A percentile compares a stretch with the other conserved stretches of the same genome.
Evolutionary conservation across 2,113 vertebrate genomes (phyloP).

Genomic region (Amblyopsis rosae): DNA sequence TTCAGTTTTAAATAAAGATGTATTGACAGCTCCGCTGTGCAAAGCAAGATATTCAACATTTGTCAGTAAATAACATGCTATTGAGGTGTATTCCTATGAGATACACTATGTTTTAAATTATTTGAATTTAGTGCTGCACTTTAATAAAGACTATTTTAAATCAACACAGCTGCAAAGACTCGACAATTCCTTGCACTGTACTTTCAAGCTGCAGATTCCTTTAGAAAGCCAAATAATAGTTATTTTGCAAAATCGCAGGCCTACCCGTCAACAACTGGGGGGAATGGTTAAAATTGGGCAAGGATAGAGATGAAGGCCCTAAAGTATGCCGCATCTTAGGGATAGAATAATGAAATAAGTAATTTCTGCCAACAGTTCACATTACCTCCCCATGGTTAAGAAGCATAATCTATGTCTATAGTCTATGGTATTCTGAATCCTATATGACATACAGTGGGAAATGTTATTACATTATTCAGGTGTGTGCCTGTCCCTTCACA

Average conservation of each 20-base stretch:
- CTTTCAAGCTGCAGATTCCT: conserved; percentile 77
- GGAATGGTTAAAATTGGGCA: conserved; percentile 68
- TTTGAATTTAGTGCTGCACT: conserved; percentile 20
- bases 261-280: conserved; percentile 67
- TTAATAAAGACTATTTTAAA: conserved; percentile 51
- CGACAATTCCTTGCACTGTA: conserved; percentile 70
- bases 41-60: conserved; percentile 56
- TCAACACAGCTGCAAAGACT: conserved; percentile 57
- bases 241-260: conserved; percentile 76
- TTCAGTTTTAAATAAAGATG: conserved; percentile 27
- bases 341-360: conserved; percentile 75
- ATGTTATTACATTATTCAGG: conserved; percentile 77
- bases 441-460: conserved; percentile 70
- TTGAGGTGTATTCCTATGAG: conserved; percentile 26
- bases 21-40: conserved; percentile 37
- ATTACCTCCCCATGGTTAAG: conserved; percentile 71
- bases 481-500: conserved; percentile 42
- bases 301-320: conserved; percentile 56
- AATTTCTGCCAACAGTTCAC: conserved; percentile 72
- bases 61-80: conserved; percentile 29
- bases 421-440: conserved; percentile 72
- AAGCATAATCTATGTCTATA: conserved; percentile 75
- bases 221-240: conserved; percentile 75
- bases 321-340: conserved; percentile 66
- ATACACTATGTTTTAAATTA: conserved; percentile 39